These are phyloP conservation scores for Kryptopterus vitreolus DNA, from an alignment of 2,797 vertebrate genomes.

Conservation along the genomic window DNA sequence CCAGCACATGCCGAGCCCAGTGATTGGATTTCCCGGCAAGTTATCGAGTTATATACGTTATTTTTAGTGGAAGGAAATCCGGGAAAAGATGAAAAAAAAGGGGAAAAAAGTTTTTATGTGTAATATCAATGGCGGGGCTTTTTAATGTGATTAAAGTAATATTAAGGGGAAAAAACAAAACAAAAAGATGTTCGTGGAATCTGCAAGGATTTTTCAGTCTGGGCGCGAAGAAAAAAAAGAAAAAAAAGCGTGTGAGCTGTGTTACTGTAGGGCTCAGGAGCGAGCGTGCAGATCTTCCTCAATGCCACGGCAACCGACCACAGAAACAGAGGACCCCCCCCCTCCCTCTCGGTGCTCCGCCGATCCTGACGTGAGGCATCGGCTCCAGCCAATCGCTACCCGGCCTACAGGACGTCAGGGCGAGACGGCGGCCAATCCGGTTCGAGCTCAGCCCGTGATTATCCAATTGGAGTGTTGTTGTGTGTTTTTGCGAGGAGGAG, in stretches of 20 bases:
- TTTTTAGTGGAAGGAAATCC: constrained; percentile 11
- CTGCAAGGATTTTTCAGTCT: not conserved
- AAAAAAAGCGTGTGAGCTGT: constrained; percentile 39
- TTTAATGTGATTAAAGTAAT: constrained; percentile 27
- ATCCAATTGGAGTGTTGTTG: constrained; percentile 71
- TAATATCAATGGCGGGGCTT: constrained; percentile 4
- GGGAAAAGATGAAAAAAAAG: constrained; percentile 26
- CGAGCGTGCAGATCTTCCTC: constrained; percentile 79
- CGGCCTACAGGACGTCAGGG: constrained; percentile 62
- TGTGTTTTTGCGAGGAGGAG: constrained; percentile 60
- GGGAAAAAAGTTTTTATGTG: constrained; percentile 4
- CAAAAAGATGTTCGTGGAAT: constrained; percentile 3
- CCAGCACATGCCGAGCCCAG: not conserved
- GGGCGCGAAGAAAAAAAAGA: no score
- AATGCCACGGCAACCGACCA: constrained; percentile 81
- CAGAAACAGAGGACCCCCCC: constrained; percentile 78
- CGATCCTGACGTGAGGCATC: constrained; percentile 67
- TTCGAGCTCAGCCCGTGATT: constrained; percentile 56
- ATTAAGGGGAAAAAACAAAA: constrained; percentile 7
- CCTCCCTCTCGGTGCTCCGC: constrained; percentile 67
- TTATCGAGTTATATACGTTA: constrained; percentile 34
- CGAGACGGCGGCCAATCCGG: constrained; percentile 64
- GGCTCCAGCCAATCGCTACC: constrained; percentile 64
- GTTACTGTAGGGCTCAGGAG: constrained; percentile 73
- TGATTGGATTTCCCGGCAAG: constrained; percentile 32